Percentiles rank a stretch among this genome's conserved stretches.
Evolutionary conservation across 2,888 invertebrate species (phyloP).

Genomic region (Lymantria monacha): DNA sequence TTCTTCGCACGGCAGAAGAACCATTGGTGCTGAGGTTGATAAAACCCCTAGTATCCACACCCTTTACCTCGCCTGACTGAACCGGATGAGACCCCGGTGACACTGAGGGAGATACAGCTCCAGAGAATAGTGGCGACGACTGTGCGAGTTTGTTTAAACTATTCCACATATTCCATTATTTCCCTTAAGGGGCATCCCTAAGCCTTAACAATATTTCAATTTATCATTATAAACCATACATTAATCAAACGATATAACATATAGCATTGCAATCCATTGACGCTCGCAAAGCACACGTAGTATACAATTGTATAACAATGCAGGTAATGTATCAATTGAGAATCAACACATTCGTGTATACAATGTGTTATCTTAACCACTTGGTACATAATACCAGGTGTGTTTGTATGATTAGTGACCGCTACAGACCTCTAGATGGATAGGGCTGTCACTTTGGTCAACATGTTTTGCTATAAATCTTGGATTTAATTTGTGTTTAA

Average conservation of each 20-base stretch:
- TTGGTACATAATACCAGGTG: constrained; percentile 25
- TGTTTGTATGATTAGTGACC: constrained; percentile 26
- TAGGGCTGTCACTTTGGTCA: constrained; percentile 9
- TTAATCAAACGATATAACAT: constrained; percentile 7
- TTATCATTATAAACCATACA: neutral
- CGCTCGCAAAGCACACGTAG: constrained; percentile 3
- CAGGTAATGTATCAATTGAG: constrained; percentile 25
- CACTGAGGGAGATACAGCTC: too few relatives aligned
- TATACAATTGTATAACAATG: constrained; percentile 26
- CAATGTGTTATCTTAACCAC: constrained; percentile 29
- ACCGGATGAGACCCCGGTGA: too few relatives aligned
- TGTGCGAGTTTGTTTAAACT: too few relatives aligned
- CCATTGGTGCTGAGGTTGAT: too few relatives aligned
- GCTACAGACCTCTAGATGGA: constrained; percentile 2
- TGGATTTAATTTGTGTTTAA: too few relatives aligned
- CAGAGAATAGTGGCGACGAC: too few relatives aligned
- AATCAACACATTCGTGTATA: constrained; percentile 23
- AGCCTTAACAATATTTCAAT: neutral
- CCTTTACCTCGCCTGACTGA: too few relatives aligned
- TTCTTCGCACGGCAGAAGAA: too few relatives aligned
- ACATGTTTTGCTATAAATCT: neutral
- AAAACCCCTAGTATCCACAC: too few relatives aligned
- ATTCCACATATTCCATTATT: too few relatives aligned
- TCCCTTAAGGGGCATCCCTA: neutral
- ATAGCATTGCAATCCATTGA: constrained; percentile 19